These are phyloP conservation scores for Stegastes partitus DNA, from an alignment of 2,113 vertebrate species.

Conservation along the genomic window DNA sequence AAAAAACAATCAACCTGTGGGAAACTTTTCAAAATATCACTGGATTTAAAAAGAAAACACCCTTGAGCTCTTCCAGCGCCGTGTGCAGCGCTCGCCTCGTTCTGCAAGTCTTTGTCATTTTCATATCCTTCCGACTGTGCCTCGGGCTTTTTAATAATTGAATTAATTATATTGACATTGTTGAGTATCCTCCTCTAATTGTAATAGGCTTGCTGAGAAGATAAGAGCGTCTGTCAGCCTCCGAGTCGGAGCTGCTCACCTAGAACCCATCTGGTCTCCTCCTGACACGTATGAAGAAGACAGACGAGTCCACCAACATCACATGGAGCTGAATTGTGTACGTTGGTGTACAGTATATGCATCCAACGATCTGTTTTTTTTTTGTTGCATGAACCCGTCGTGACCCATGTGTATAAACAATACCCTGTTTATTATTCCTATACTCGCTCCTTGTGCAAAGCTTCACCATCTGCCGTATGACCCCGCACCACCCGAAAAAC, in stretches of 20 bases:
- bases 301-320: not conserved
- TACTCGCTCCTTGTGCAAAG: constrained; percentile 2
- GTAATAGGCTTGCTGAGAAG: constrained; percentile 53
- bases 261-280: constrained; percentile 21
- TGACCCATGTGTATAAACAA: constrained; percentile 1
- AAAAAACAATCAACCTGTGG: constrained; percentile 67
- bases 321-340: not conserved
- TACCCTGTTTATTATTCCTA: constrained; percentile 22
- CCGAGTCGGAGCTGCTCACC: constrained; percentile 33
- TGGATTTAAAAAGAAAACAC: constrained; percentile 54
- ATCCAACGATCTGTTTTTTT: not conserved
- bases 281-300: constrained; percentile 2
- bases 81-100: constrained; percentile 10
- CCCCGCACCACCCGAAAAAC: not conserved
- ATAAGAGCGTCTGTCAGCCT: constrained; percentile 39
- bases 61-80: constrained; percentile 23
- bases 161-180: constrained; percentile 72
- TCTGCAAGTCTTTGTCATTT: constrained; percentile 47
- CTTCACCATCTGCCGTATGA: constrained; percentile 38
- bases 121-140: constrained; percentile 37
- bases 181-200: constrained; percentile 67
- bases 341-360: not conserved
- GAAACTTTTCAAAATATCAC: constrained; percentile 67
- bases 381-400: not conserved
- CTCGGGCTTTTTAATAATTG: constrained; percentile 64